Evolutionary conservation across 2,113 vertebrate species (phyloP), one percentile per base, ranked within the genome.

Genomic region (Callithrix jacchus): DNA sequence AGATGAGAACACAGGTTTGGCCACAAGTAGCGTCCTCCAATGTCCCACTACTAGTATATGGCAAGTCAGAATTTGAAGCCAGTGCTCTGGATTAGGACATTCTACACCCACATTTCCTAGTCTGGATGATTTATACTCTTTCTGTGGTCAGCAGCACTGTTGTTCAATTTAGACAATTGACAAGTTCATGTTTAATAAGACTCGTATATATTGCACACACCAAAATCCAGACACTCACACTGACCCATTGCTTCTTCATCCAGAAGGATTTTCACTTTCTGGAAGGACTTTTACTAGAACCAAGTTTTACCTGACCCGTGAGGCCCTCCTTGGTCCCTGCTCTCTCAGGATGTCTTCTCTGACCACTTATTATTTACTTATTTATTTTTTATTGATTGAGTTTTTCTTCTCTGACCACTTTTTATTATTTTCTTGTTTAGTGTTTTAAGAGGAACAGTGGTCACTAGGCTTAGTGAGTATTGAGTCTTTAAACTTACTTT

Each of bases 151-250:
- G 58, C 10, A 49, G 37, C 25, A 27, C 32, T 20, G 6, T 16
- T 21, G 10, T 35, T 68, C 20, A 70, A 4, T 21, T n/a, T 30
- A 27, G 40, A n/a, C 20, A 49, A 6, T 54, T 25, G 83, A 35
- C 35, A 47, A 27, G 18, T 42, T 87, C 47, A 70, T 20, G 5
- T 47, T n/a, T 2, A 16, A 13, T 32, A 8, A 25, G 3, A 68
- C 56, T 68, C 56, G 20, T 4, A 2, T 30, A n/a, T 17, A 32
- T 23, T 0, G 1, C 12, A n/a, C 7, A 16, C 13, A 21, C 0
- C 8, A 27, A 87, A 64, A 68, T 45, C 40, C 66, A 8, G 40
- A 18, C 2, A 35, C 18, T 30, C 21, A 66, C 16, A 40, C 32
- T 14, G 16, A 49, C 10, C 14, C 35, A n/a, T 66, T 56, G 14